Evolutionary conservation across 2,888 invertebrate species (phyloP).

Genomic region (Encarsia formosa): DNA sequence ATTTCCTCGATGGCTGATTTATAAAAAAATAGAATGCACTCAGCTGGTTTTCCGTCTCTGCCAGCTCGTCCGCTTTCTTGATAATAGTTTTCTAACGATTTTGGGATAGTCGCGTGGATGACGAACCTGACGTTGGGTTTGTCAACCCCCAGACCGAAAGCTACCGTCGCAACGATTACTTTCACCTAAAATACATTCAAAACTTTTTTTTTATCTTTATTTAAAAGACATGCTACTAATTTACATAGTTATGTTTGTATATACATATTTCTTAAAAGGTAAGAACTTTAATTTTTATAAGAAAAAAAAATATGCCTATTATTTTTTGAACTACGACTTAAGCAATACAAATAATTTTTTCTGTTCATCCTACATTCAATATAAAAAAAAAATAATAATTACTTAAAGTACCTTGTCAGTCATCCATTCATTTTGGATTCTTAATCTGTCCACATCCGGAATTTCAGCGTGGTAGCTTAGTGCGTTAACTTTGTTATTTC

Average conservation of each 20-base stretch:
- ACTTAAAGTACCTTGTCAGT: slow-evolving; percentile 72
- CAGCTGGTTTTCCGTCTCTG: slow-evolving; percentile 80
- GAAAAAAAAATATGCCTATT: too few relatives aligned
- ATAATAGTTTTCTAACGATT: slow-evolving; percentile 95
- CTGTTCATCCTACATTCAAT: too few relatives aligned
- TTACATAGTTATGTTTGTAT: too few relatives aligned
- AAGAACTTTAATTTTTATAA: too few relatives aligned
- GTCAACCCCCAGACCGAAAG: slow-evolving; percentile 99
- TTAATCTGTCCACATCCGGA: slow-evolving; percentile 62
- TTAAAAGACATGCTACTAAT: too few relatives aligned
- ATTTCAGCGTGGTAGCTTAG: slow-evolving; percentile 89
- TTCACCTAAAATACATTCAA: slow-evolving; percentile 39
- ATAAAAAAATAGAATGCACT: slow-evolving; percentile 87
- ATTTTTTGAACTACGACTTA: too few relatives aligned
- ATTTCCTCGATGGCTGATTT: too few relatives aligned
- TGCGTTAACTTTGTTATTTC: slow-evolving; percentile 63
- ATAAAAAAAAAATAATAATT: too few relatives aligned
- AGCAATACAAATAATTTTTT: too few relatives aligned
- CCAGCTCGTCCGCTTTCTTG: slow-evolving; percentile 98
- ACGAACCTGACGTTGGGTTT: slow-evolving; percentile 95
- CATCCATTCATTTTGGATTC: slow-evolving; percentile 81
- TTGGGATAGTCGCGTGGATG: slow-evolving; percentile 87
- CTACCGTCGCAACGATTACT: slow-evolving; percentile 93
- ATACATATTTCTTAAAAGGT: too few relatives aligned
- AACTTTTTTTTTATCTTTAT: too few relatives aligned